Base-by-base conservation (phyloP, 1,140 invertebrate species). In the Homarus americanus region DNA sequence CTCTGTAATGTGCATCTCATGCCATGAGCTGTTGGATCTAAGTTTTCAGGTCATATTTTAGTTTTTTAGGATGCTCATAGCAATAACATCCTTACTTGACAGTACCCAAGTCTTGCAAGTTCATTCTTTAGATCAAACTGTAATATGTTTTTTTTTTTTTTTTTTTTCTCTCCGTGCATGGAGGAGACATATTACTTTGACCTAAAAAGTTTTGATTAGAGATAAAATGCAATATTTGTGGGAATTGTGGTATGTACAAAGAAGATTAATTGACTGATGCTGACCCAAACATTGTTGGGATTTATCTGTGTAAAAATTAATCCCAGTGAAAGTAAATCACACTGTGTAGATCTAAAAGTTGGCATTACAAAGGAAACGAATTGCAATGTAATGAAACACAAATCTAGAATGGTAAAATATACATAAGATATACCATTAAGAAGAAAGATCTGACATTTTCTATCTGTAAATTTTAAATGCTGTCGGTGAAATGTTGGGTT, bases 1-100 rank as follows among this genome's bases (percentile, higher is more conserved):
- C 36, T 38, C n/a, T 66, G 53, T 32, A 36, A 34, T 73, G 12
- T 41, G 53, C 4, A 20, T 32, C 83, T 75, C 32, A 44, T 73
- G 40, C 69, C 66, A 20, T 41, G 66, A 44, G 38, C 36, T 79
- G n/a, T 17, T 44, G 38, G 49, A 3, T 76, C 28, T 15, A 49
- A 76, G 36, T 28, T 76, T 76, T n/a, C 9, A 44, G 38, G 7
- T 63, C 32, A 34, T 34, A 38, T 63, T n/a, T 63, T 63, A 28
- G 75, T 2, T 75, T 34, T 85, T 72, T 49, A 73, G 69, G 41
- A 85, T 34, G 83, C 36, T 82, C 32, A 63, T 36, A n/a, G 36
- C 79, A 63, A 49, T 49, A 82, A 82, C 38, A 34, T 58, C 38
- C 0, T 53, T 34, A 9, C 44, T 15, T 63, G 49, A 63, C 28